Evolutionary conservation across 2,113 vertebrate species (phyloP).

Genomic region (Cebidichthys violaceus): DNA sequence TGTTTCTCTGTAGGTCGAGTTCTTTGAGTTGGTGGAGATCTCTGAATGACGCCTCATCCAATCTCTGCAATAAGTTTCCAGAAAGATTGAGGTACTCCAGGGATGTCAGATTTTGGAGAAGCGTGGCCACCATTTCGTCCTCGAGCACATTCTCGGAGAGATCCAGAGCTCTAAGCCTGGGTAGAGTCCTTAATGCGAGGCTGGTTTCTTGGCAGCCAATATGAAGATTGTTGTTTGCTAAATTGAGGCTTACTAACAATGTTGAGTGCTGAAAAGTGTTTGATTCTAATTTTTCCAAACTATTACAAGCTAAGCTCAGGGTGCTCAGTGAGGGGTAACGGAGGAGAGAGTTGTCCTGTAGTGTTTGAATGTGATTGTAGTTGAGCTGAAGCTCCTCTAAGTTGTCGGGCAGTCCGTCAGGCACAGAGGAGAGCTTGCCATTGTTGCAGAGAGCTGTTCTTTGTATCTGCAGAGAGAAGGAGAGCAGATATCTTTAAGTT

Average conservation of each 20-base stretch:
- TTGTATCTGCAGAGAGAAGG: slow-evolving; percentile 81
- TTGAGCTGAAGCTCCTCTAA: slow-evolving; percentile 87
- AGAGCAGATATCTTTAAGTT: background rate
- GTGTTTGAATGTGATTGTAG: slow-evolving; percentile 86
- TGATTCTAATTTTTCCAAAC: slow-evolving; percentile 76
- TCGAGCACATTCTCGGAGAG: slow-evolving; percentile 90
- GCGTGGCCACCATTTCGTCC: slow-evolving; percentile 83
- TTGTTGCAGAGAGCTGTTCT: slow-evolving; percentile 82
- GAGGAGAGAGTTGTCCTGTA: slow-evolving; percentile 83
- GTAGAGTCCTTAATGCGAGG: slow-evolving; percentile 82
- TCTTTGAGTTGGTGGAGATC: slow-evolving; percentile 87
- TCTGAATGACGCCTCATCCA: slow-evolving; percentile 86
- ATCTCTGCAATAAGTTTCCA: slow-evolving; percentile 87
- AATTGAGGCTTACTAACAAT: slow-evolving; percentile 82
- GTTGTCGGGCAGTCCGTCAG: slow-evolving; percentile 75
- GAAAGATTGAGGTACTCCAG: slow-evolving; percentile 90
- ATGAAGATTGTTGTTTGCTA: slow-evolving; percentile 88
- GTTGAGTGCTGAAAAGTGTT: slow-evolving; percentile 80
- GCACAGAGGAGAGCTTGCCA: slow-evolving; percentile 80
- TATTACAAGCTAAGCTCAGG: slow-evolving; percentile 87
- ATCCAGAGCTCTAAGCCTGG: slow-evolving; percentile 84
- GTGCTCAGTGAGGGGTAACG: slow-evolving; percentile 82
- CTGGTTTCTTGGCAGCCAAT: slow-evolving; percentile 81
- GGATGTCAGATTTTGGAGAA: slow-evolving; percentile 88
- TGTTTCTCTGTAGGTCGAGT: slow-evolving; percentile 91